Base-by-base conservation (phyloP, 2,113 vertebrate species). In the Tachuris rubrigastra region DNA sequence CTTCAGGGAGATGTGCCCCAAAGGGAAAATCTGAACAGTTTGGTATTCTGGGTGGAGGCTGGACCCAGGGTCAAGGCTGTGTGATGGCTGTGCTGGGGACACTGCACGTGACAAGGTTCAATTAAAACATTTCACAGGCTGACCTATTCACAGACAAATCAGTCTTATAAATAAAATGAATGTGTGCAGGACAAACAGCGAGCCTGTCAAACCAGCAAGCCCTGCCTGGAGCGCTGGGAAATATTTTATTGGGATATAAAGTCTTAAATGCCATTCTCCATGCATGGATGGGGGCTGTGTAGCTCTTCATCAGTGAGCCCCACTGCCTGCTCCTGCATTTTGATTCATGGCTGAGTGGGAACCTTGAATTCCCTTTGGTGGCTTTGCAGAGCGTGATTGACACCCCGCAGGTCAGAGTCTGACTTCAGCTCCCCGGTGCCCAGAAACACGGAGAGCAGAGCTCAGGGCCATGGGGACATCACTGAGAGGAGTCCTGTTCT, bases 241-340 rank as follows among this genome's bases (percentile, higher is more conserved):
- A 65, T 93, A 73, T 87, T 91, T 95, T 83, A 95, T 72, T 95
- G 79, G 76, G 79, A 90, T 83, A 82, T 93, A 83, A 93, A 91
- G 33, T 27, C 83, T 72, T 60, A 81, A 96, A 90, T 86, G 90
- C 83, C 89, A 93, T 85, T 93, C 65, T 74, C 63, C 82, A 69
- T 78, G 84, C 93, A 72, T 41, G 71, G 76, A 33, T 50, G 31
- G 62, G 76, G 52, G 74, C 55, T 65, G 87, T 46, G 79, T 74
- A 56, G 65, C 69, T 95, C 76, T 95, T 58, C 83, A 67, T 82
- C 87, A 79, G 85, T 1, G 5, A 82, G 87, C 74, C 60, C 47
- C 0, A 0, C 78, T 87, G 58, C 62, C 77, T 83, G 35, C 75
- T 87, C 85, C 82, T 81, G 91, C 31, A 68, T 63, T 58, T 87